Evolutionary conservation across 1,140 invertebrate genomes (phyloP), one percentile per base, ranked within the genome.

Genomic region (Drosophila burlai): DNA sequence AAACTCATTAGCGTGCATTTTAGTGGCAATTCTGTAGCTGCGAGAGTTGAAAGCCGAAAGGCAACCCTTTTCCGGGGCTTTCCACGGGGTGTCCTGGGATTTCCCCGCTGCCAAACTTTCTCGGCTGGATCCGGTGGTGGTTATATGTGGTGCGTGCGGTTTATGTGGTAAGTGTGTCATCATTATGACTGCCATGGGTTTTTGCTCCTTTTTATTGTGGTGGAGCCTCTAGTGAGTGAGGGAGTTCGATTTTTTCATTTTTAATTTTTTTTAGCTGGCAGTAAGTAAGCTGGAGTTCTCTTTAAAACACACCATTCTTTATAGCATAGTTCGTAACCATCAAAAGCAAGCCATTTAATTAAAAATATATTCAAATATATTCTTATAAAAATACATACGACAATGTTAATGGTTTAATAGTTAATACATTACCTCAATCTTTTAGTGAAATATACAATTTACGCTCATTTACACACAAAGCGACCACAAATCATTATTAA

Each of bases 1-100:
- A 91, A 91, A 91, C 89, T 91, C 89, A 91, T 91, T 91, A 91
- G 85, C 85, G 85, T 90, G 85, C 85, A 89, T 89, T 89, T 89
- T 89, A 90, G 84, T 84, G 84, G 84, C 84, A 68, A 78, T 87
- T 87, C 76, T 80, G 63, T 46, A 65, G 65, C 54, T 50, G 50
- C 16, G 31, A 40, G 31, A 43, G 65, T n/a, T 46, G 59, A 66
- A 61, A 52, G 61, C 29, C 61, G 59, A 66, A 61, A 71, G 58
- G 34, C 71, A 83, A 90, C 85, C 85, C 84, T 89, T 87, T 83
- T 69, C 67, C 26, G 15, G 73, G 60, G 42, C 8, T 43, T 68
- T 68, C n/a, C 26, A 21, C 50, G 64, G 68, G 68, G 26, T 18
- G 49, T 18, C 5, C 49, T 67, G 64, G 69, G 59, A 52, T 18